A percentile compares a stretch with the other conserved stretches of the same genome.
These are phyloP conservation scores for Pelecanoides urinatrix DNA, from an alignment of 2,113 vertebrate species.

Conservation along the genomic window DNA sequence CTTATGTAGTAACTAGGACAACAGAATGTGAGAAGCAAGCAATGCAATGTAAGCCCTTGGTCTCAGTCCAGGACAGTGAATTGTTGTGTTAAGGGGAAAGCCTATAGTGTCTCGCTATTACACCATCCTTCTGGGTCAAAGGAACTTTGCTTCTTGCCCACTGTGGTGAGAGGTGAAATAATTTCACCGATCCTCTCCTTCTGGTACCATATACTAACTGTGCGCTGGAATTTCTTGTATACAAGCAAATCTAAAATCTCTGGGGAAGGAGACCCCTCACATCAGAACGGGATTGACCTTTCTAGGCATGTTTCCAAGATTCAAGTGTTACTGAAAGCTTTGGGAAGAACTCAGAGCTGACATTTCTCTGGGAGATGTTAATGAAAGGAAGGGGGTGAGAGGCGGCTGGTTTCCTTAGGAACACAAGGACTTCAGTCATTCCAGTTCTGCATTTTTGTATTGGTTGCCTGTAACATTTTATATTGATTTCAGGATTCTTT, in stretches of 20 bases:
- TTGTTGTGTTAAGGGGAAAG: not conserved
- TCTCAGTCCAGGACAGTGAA: not conserved
- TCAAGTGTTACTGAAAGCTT: not conserved
- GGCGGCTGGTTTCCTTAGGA: slow-evolving; percentile 28
- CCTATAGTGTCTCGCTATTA: not conserved
- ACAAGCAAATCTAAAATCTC: not conserved
- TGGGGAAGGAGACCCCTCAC: not conserved
- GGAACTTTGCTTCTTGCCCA: not conserved
- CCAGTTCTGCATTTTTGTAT: not conserved
- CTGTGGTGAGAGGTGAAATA: not conserved
- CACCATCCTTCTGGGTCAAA: not conserved
- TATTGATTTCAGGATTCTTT: slow-evolving; percentile 18
- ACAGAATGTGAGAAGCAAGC: not conserved
- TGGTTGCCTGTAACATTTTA: not conserved
- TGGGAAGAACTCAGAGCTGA: not conserved
- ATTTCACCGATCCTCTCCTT: not conserved
- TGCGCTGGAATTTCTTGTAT: not conserved
- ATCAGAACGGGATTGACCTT: not conserved
- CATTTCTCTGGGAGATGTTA: slow-evolving; percentile 27
- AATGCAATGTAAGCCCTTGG: not conserved
- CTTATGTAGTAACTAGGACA: not conserved
- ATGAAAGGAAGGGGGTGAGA: slow-evolving; percentile 26
- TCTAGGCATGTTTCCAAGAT: slow-evolving; percentile 25
- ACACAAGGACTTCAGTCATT: slow-evolving; percentile 16
- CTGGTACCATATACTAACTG: not conserved